These are phyloP conservation scores for Tetragonula carbonaria DNA, from an alignment of 2,888 invertebrate species.

Conservation along the genomic window DNA sequence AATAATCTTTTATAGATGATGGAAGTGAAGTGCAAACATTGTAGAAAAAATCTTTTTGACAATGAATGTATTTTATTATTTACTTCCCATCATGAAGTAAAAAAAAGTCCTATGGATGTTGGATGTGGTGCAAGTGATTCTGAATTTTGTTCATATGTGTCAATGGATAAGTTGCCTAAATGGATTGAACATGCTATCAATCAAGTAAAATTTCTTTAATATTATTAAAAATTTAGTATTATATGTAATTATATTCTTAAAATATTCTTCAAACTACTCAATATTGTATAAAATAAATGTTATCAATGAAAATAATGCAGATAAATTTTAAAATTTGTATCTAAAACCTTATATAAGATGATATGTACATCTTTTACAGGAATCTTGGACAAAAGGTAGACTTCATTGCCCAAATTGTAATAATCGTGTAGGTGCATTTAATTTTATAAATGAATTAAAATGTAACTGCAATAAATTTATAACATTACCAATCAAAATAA, in stretches of 20 bases:
- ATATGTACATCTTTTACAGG: slow-evolving; percentile 52
- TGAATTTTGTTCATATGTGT: slow-evolving; percentile 58
- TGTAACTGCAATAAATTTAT: slow-evolving; percentile 56
- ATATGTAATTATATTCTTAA: slow-evolving; percentile 4
- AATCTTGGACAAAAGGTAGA: slow-evolving; percentile 69
- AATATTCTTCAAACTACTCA: slow-evolving; percentile 6
- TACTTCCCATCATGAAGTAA: slow-evolving; percentile 56
- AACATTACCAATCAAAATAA: slow-evolving; percentile 56
- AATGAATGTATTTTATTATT: slow-evolving; percentile 37
- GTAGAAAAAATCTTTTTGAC: slow-evolving; percentile 58
- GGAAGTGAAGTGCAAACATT: slow-evolving; percentile 64
- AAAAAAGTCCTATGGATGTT: slow-evolving; percentile 23
- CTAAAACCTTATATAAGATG: not conserved
- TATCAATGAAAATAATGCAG: not conserved
- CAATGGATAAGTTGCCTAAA: slow-evolving; percentile 57
- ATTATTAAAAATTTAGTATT: not conserved
- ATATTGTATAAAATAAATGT: slow-evolving; percentile 20
- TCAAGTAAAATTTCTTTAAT: slow-evolving; percentile 53
- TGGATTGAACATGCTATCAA: slow-evolving; percentile 60
- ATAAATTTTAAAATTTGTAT: not conserved
- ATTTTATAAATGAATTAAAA: slow-evolving; percentile 61
- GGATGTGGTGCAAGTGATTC: slow-evolving; percentile 42
- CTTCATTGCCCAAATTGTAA: slow-evolving; percentile 65
- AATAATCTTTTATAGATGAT: slow-evolving; percentile 34
- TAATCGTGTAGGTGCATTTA: slow-evolving; percentile 69